Percentiles rank a stretch among this genome's conserved stretches.
These are phyloP conservation scores for Lampropteryx suffumata DNA, from an alignment of 2,888 invertebrate species.

Conservation along the genomic window DNA sequence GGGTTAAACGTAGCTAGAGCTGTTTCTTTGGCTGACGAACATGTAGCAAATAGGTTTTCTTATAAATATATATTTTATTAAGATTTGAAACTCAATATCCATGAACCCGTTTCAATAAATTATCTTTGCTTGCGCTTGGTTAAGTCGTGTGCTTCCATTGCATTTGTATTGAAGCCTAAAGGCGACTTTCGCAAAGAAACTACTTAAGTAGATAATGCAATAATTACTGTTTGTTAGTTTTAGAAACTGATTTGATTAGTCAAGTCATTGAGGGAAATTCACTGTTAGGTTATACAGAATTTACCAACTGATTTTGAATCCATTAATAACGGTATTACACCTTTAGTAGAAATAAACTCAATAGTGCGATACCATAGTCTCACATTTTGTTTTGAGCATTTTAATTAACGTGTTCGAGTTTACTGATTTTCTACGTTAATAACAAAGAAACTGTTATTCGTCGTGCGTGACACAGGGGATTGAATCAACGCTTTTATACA, in stretches of 20 bases:
- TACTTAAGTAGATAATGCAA: slow-evolving; percentile 40
- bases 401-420: no score
- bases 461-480: slow-evolving; percentile 25
- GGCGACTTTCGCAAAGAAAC: slow-evolving; percentile 49
- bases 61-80: no score
- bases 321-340: no score
- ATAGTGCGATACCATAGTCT: no score
- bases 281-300: background rate
- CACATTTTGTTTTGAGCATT: no score
- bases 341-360: no score
- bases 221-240: slow-evolving; percentile 30
- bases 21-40: no score
- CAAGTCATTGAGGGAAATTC: slow-evolving; percentile 16
- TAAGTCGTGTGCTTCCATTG: slow-evolving; percentile 37
- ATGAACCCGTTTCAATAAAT: slow-evolving; percentile 6
- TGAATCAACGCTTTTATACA: slow-evolving; percentile 35
- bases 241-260: slow-evolving; percentile 24
- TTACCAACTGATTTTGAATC: no score
- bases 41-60: no score
- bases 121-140: slow-evolving; percentile 21
- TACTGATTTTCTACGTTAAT: background rate
- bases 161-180: slow-evolving; percentile 25
- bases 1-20: no score
- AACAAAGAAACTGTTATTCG: slow-evolving; percentile 17
- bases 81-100: no score